Evolutionary conservation across 2,888 invertebrate genomes (phyloP), one percentile per base, ranked within the genome.

Genomic region (Linnaemya tessellans): DNA sequence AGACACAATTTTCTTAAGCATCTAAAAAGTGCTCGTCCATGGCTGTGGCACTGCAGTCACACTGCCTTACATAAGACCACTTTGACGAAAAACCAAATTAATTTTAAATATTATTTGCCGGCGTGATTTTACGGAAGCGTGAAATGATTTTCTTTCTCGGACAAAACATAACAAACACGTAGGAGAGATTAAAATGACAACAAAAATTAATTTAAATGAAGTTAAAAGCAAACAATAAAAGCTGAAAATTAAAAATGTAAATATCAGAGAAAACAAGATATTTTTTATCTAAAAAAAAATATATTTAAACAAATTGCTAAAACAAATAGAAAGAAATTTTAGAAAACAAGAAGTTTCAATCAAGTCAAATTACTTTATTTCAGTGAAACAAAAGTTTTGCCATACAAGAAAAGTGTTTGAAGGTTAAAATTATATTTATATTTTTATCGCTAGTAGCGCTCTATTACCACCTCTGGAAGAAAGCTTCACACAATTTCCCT

Each of bases 111-210:
- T 51, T 30, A 77, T 71, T 70, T 70, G 70, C 8, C 60, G 64
- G 67, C 65, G 77, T 70, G 80, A 80, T 84, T 80, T 80, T 46
- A 60, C 38, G 43, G 43, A 81, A 80, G 84, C 75, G 80, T 75
- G 58, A 84, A 84, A 84, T 71, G 38, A 15, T 15, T 46, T 4
- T 74, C 43, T n/a, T 60, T 20, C 65, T 22, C 60, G 22, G 9
- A 13, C 9, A 25, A 15, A 43, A 30, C 13, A 15, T 30, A 15
- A 30, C 30, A 18, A 25, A 51, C 30, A 58, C 20, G 56, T 67
- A 68, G 3, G 18, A 54, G 11, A 54, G 54, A 73, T 71, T 62
- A 74, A 73, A 77, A 41, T 54, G 43, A 62, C 22, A 84, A 71
- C 46, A 25, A 71, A 65, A 30, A 71, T 70, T 46, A 58, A 70